These are phyloP conservation scores for Hydrozoanthus gracilis DNA, from an alignment of 92 coral and sea anemone genomes.

Conservation along the genomic window DNA sequence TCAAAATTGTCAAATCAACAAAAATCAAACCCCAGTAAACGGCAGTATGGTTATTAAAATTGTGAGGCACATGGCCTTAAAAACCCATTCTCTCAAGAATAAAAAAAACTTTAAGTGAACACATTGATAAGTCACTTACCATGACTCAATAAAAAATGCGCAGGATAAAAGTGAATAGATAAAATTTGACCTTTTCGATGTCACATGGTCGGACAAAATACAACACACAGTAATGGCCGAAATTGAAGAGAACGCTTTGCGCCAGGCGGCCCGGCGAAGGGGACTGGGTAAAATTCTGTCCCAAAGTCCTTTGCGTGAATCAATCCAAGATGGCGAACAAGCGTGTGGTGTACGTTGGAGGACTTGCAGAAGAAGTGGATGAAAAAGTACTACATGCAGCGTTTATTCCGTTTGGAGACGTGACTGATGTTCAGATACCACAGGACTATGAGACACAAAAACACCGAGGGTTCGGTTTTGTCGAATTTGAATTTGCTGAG, in stretches of 20 bases:
- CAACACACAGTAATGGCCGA: neutral
- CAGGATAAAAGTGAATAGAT: slow-evolving; percentile 3
- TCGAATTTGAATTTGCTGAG: slow-evolving; percentile 97
- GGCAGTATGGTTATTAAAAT: neutral
- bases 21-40: neutral
- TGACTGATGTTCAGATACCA: slow-evolving; percentile 98
- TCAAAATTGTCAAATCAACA: neutral
- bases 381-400: slow-evolving; percentile 99
- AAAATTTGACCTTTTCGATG: slow-evolving; percentile 18
- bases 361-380: slow-evolving; percentile 99
- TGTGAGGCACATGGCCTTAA: slow-evolving; percentile 13
- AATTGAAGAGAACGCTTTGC: neutral
- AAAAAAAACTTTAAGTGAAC: neutral
- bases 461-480: slow-evolving; percentile 98
- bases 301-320: slow-evolving; percentile 56
- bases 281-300: slow-evolving; percentile 15
- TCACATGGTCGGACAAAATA: slow-evolving; percentile 7
- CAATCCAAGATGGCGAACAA: slow-evolving; percentile 98
- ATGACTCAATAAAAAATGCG: neutral
- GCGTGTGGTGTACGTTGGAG: slow-evolving; percentile 98
- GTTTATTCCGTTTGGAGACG: slow-evolving; percentile 98
- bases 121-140: slow-evolving; percentile 12
- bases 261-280: no score
- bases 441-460: slow-evolving; percentile 92
- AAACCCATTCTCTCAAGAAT: no score